phyloP scores from a whole-genome alignment of 1,140 invertebrate genomes.

The Diorhabda carinulata region DNA sequence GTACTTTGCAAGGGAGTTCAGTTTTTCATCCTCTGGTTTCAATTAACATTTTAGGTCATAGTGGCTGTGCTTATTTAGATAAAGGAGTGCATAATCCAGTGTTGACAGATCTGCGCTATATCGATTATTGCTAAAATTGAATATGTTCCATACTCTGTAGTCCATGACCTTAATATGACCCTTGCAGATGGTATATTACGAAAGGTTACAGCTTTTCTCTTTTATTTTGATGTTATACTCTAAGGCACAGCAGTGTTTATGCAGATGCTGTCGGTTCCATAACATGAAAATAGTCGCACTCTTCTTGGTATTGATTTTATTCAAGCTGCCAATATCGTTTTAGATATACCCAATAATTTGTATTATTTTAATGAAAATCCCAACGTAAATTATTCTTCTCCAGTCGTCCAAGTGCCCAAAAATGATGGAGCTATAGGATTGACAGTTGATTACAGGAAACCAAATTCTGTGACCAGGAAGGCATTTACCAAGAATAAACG shows the following conservation, averaged over 20 bases:
- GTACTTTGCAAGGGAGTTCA: neutral
- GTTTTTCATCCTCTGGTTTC: neutral
- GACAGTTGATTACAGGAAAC: conserved; percentile 49
- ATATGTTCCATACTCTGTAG: neutral
- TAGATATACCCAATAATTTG: neutral
- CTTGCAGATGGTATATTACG: neutral
- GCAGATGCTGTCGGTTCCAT: neutral
- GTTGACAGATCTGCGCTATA: neutral
- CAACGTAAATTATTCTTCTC: conserved; percentile 20
- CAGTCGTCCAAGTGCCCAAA: conserved; percentile 52
- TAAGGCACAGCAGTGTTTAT: neutral
- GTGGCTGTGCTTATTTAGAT: conserved; percentile 9
- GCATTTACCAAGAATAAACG: conserved; percentile 51
- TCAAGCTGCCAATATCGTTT: neutral
- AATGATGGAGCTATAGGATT: conserved; percentile 43
- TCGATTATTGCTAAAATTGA: neutral
- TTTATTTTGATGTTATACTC: neutral
- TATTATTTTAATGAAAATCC: neutral
- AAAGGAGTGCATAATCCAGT: conserved; percentile 2
- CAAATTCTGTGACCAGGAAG: conserved; percentile 43
- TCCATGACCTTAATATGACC: neutral
- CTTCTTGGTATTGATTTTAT: conserved; percentile 4
- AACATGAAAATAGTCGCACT: neutral
- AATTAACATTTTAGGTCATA: conserved; percentile 1
- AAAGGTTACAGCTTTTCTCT: neutral